Conservation (phyloP, 2,797 vertebrate genomes). For the Pteropus rufus region DNA sequence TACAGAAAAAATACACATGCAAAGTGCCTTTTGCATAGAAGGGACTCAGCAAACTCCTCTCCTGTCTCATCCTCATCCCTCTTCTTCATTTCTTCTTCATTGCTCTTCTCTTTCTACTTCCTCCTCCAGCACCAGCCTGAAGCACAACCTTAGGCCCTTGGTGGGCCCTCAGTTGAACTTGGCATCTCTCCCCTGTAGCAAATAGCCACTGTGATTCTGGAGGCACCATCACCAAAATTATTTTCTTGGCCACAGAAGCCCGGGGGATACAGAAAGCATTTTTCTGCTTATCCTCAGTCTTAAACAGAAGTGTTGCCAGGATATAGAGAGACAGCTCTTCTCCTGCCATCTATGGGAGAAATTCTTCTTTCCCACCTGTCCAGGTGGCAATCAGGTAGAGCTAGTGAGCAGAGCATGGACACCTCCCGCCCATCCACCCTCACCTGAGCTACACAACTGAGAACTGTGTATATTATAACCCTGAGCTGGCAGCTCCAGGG, state of each 20-base stretch:
- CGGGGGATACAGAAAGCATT: background rate
- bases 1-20: background rate
- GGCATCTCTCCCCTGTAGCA: background rate
- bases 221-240: background rate
- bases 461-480: accelerated
- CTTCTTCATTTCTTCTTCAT: background rate
- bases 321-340: background rate
- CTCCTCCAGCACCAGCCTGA: background rate
- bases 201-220: background rate
- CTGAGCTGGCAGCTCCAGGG: background rate
- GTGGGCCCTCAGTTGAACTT: background rate
- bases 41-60: background rate
- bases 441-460: background rate
- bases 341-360: background rate
- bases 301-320: background rate
- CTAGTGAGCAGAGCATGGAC: background rate
- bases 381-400: accelerated
- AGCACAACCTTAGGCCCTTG: background rate
- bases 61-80: accelerated
- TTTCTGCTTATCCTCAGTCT: background rate
- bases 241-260: background rate
- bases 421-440: accelerated
- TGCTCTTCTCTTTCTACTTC: background rate
- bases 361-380: background rate
- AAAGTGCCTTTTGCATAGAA: accelerated